Evolutionary conservation across 2,797 vertebrate genomes (phyloP).

Genomic region (Fratercula arctica): DNA sequence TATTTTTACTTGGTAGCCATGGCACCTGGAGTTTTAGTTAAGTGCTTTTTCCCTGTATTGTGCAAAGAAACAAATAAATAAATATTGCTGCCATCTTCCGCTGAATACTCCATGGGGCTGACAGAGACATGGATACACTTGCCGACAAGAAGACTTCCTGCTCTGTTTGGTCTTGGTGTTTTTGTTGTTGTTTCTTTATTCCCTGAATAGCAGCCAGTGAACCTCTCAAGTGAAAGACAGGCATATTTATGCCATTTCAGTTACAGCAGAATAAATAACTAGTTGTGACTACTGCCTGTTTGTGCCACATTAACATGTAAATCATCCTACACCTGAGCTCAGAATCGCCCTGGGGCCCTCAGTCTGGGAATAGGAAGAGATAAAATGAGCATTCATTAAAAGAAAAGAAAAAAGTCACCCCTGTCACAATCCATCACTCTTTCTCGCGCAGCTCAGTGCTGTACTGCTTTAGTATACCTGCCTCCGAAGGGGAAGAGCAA

Average conservation of each 20-base stretch:
- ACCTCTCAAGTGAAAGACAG: background rate
- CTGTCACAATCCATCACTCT: background rate
- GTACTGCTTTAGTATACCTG: background rate
- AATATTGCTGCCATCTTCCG: background rate
- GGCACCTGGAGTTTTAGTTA: background rate
- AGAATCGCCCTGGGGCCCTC: background rate
- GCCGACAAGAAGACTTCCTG: background rate
- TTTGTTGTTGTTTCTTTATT: background rate
- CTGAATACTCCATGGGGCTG: background rate
- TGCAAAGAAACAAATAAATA: background rate
- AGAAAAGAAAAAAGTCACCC: background rate
- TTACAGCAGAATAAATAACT: background rate
- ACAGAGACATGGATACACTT: background rate
- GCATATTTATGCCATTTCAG: background rate
- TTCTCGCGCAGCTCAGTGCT: background rate
- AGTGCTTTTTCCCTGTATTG: background rate
- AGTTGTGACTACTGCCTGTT: background rate
- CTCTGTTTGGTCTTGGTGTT: background rate
- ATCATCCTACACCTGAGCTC: conserved; percentile 9
- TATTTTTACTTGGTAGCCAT: background rate
- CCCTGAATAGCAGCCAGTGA: background rate
- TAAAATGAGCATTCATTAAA: conserved; percentile 9
- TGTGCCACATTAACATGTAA: background rate
- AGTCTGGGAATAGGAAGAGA: background rate
- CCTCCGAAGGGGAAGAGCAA: background rate